Conservation (phyloP, 64 coral and sea anemone species). For the Stichodactyla helianthus region DNA sequence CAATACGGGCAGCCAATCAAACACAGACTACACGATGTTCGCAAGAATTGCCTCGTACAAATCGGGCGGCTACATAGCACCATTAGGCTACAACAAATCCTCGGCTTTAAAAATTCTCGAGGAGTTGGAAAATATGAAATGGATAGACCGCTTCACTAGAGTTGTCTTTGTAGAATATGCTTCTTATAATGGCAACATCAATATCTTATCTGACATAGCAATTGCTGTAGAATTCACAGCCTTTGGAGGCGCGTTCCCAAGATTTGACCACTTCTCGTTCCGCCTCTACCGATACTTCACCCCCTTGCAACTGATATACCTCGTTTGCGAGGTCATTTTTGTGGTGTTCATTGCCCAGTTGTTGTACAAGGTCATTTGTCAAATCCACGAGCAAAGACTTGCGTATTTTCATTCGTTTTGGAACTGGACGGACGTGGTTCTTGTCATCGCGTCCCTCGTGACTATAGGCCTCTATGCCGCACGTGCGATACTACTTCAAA, state of each 20-base stretch:
- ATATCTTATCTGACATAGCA: conserved; percentile 33
- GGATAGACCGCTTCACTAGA: conserved; percentile 48
- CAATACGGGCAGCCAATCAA: conserved; percentile 30
- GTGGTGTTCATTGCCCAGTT: conserved; percentile 43
- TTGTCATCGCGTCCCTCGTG: conserved; percentile 30
- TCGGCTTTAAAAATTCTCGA: neutral
- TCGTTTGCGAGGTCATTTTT: conserved; percentile 58
- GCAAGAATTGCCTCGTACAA: neutral
- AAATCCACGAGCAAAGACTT: conserved; percentile 18
- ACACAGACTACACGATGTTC: conserved; percentile 38
- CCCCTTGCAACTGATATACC: conserved; percentile 31
- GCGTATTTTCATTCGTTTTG: conserved; percentile 47
- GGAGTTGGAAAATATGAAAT: neutral
- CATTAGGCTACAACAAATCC: conserved; percentile 7
- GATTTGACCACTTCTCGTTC: conserved; percentile 52
- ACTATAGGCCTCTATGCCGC: conserved; percentile 38
- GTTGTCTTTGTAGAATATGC: conserved; percentile 64
- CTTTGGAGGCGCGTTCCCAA: conserved; percentile 26
- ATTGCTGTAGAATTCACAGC: conserved; percentile 40
- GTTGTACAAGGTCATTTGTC: conserved; percentile 13
- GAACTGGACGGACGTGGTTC: conserved; percentile 41
- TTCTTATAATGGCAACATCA: conserved; percentile 51
- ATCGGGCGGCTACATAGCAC: conserved; percentile 50
- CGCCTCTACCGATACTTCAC: conserved; percentile 63
- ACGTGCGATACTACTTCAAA: conserved; percentile 31